Evolutionary conservation across 2,797 vertebrate genomes (phyloP).

Genomic region (Erpetoichthys calabaricus): DNA sequence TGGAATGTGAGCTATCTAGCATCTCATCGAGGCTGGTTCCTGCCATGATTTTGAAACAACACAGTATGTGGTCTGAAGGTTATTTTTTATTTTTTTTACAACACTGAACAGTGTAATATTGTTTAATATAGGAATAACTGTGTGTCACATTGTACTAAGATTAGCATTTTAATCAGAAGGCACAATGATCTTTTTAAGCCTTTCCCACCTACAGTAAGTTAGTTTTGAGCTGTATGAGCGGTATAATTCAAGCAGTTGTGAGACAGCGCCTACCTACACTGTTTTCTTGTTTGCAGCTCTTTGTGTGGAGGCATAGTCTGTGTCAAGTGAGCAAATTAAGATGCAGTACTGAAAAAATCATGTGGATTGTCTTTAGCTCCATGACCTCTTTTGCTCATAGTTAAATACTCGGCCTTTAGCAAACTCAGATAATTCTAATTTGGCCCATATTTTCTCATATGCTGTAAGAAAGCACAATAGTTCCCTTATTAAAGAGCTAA

Average conservation of each 20-base stretch:
- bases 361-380: conserved; percentile 2
- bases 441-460: too few relatives aligned
- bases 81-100: too few relatives aligned
- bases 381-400: neutral
- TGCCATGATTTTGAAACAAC: too few relatives aligned
- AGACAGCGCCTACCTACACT: neutral
- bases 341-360: neutral
- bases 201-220: neutral
- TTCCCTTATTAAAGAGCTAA: too few relatives aligned
- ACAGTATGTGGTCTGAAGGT: too few relatives aligned
- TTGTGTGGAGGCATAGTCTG: neutral
- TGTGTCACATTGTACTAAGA: neutral
- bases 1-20: too few relatives aligned
- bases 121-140: too few relatives aligned
- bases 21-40: too few relatives aligned
- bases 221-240: neutral
- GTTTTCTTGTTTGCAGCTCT: neutral
- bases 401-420: too few relatives aligned
- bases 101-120: too few relatives aligned
- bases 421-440: too few relatives aligned
- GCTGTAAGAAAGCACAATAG: too few relatives aligned
- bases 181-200: conserved; percentile 3
- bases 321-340: conserved; percentile 2
- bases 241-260: neutral
- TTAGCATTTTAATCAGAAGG: conserved; percentile 7